Percentiles rank a stretch among this genome's conserved stretches.
These are phyloP conservation scores for Drosophila neocordata DNA, from an alignment of 1,140 invertebrate species.

Conservation along the genomic window DNA sequence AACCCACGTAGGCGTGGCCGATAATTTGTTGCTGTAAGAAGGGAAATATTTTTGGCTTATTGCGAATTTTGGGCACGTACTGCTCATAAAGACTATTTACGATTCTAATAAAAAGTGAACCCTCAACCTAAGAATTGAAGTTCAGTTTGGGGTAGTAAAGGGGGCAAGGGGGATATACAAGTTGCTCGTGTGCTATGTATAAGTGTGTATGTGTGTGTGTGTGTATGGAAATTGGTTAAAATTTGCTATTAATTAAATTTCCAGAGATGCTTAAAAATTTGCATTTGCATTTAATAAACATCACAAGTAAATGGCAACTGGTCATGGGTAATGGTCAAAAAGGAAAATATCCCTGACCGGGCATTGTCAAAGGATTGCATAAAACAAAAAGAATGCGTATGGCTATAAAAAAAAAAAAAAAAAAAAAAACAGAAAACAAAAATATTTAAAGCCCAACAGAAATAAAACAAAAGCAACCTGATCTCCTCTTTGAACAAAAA, in stretches of 20 bases:
- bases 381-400: conserved; percentile 1
- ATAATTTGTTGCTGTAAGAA: conserved; percentile 62
- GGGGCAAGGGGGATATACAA: conserved; percentile 9
- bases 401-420: neutral
- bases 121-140: conserved; percentile 35
- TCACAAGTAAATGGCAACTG: conserved; percentile 16
- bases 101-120: conserved; percentile 79
- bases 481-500: conserved; percentile 29
- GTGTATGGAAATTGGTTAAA: conserved; percentile 68
- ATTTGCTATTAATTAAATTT: conserved; percentile 81
- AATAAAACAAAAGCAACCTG: conserved; percentile 27
- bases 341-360: conserved; percentile 48
- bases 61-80: conserved; percentile 79
- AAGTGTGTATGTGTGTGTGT: conserved; percentile 29
- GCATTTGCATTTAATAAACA: conserved; percentile 74
- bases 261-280: conserved; percentile 54
- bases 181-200: neutral
- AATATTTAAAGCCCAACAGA: too few species aligned
- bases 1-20: conserved; percentile 38
- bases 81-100: conserved; percentile 81
- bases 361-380: conserved; percentile 38
- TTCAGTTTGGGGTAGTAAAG: neutral
- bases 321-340: neutral
- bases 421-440: neutral
- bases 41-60: conserved; percentile 68